Percentiles rank a stretch among this genome's conserved stretches.
phyloP scores from a whole-genome alignment of 2,888 invertebrate species.

The Nomada fucata region DNA sequence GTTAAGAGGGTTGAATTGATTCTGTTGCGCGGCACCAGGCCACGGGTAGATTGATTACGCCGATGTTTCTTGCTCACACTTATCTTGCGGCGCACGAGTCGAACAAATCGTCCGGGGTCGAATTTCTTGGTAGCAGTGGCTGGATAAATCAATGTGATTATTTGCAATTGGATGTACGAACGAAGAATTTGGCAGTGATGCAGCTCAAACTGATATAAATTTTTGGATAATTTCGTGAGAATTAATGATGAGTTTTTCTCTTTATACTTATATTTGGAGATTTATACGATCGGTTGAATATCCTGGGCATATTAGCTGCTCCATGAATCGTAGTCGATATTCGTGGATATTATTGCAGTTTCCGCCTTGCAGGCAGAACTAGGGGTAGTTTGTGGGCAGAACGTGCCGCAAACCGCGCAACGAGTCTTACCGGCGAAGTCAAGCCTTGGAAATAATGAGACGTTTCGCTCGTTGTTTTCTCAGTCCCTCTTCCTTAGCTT shows the following conservation, averaged over 20 bases:
- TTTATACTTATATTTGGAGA: neutral
- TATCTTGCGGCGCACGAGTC: neutral
- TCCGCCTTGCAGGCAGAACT: conserved; percentile 46
- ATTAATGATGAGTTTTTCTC: too few relatives aligned
- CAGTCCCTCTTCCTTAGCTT: conserved; percentile 1
- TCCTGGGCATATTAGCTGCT: conserved; percentile 29
- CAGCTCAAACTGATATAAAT: too few relatives aligned
- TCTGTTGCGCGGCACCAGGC: conserved; percentile 19
- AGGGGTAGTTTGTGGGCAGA: conserved; percentile 74
- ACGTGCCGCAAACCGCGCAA: conserved; percentile 76
- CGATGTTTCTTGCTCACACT: neutral
- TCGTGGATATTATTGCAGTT: conserved; percentile 54
- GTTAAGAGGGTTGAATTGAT: conserved; percentile 42
- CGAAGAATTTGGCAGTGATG: neutral
- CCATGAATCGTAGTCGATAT: conserved; percentile 57
- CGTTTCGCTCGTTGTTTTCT: conserved; percentile 48
- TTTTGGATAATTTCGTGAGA: too few relatives aligned
- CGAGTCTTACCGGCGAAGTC: conserved; percentile 75
- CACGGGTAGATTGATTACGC: neutral
- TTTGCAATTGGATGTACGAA: too few relatives aligned
- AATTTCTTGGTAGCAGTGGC: neutral
- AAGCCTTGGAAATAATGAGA: conserved; percentile 76
- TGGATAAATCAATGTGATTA: too few relatives aligned
- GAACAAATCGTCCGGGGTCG: neutral
- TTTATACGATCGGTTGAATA: conserved; percentile 26